A percentile compares a stretch with the other conserved stretches of the same genome.
phyloP scores from a whole-genome alignment of 2,888 invertebrate genomes.

The Drosophila buzzatii region DNA sequence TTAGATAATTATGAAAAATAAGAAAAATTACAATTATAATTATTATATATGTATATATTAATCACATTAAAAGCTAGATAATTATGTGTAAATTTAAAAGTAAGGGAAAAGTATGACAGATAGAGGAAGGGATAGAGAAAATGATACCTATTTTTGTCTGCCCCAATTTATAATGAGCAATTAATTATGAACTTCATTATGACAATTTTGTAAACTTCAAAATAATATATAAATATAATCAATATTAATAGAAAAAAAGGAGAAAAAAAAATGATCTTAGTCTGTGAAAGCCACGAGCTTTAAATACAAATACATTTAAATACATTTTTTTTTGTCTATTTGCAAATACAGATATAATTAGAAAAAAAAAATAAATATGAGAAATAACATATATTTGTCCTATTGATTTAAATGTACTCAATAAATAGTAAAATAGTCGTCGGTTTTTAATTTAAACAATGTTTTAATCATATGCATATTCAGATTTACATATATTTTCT shows the following conservation, averaged over 20 bases:
- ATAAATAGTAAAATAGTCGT: slow-evolving; percentile 3
- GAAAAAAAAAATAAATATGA: no score
- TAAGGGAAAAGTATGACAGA: background rate
- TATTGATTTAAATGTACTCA: slow-evolving; percentile 1
- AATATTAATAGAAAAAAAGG: background rate
- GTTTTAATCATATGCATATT: background rate
- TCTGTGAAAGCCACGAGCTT: no score
- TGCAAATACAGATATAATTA: background rate
- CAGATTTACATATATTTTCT: background rate
- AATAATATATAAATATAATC: background rate
- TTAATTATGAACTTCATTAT: background rate
- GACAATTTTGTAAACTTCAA: background rate
- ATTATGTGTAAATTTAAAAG: background rate
- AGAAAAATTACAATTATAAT: no score
- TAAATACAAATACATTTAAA: background rate
- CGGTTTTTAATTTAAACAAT: background rate
- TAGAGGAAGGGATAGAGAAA: background rate
- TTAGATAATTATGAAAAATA: no score
- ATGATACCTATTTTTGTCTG: background rate
- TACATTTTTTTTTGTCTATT: background rate
- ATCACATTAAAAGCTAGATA: background rate
- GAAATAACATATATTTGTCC: background rate
- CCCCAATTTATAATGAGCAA: background rate
- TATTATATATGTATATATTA: background rate
- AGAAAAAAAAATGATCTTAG: background rate